Evolutionary conservation across 2,113 vertebrate genomes (phyloP).

Genomic region (Silurus glanis): DNA sequence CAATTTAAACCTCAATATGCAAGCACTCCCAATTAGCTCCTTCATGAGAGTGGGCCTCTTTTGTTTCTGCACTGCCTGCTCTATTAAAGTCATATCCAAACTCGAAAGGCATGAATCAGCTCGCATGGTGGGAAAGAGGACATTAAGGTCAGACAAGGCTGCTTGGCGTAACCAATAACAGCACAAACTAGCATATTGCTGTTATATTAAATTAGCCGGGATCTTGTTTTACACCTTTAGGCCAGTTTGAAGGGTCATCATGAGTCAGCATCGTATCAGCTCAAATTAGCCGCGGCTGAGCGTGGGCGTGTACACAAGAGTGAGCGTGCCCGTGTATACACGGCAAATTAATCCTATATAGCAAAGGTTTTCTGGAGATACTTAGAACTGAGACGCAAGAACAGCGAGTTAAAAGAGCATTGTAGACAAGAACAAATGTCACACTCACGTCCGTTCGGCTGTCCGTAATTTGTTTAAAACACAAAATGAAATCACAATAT

Average conservation of each 20-base stretch:
- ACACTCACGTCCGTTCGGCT: conserved; percentile 4
- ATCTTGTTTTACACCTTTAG: conserved; percentile 38
- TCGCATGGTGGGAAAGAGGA: conserved; percentile 10
- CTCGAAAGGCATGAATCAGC: conserved; percentile 32
- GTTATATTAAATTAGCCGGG: conserved; percentile 36
- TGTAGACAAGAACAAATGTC: conserved; percentile 13
- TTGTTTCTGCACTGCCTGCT: conserved; percentile 14
- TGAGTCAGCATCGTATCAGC: conserved; percentile 47
- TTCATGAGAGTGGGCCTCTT: conserved; percentile 13
- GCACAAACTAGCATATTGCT: conserved; percentile 31
- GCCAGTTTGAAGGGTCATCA: conserved; percentile 47
- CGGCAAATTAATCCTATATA: conserved; percentile 11
- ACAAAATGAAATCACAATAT: conserved; percentile 47
- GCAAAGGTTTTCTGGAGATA: not conserved
- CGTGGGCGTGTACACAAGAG: not conserved
- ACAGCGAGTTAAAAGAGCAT: not conserved
- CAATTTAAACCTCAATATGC: conserved; percentile 49
- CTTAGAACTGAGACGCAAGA: not conserved
- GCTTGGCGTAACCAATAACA: conserved; percentile 16
- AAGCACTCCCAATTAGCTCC: conserved; percentile 44
- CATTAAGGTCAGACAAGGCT: conserved; percentile 25
- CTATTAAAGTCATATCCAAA: conserved; percentile 28
- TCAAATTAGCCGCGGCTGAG: conserved; percentile 17
- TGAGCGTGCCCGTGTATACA: conserved; percentile 1
- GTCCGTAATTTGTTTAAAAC: conserved; percentile 38